These are phyloP conservation scores for Rosalia funebris DNA, from an alignment of 2,888 invertebrate genomes.

Conservation along the genomic window DNA sequence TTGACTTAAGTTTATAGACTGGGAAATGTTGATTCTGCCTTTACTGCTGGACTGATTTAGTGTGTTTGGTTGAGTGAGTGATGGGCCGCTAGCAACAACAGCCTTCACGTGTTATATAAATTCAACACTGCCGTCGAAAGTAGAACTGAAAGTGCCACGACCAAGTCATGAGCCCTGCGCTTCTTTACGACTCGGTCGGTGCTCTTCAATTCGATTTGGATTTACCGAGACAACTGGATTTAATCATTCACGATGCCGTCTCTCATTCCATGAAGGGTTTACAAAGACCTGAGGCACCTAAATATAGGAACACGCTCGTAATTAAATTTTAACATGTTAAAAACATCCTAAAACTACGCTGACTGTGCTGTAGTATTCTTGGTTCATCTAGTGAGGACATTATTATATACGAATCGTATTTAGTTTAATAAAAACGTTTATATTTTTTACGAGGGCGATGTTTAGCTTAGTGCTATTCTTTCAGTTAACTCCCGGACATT, in stretches of 20 bases:
- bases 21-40: constrained; percentile 58
- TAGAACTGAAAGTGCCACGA: constrained; percentile 39
- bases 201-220: constrained; percentile 37
- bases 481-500: no score
- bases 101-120: constrained; percentile 63
- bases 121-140: constrained; percentile 47
- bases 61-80: constrained; percentile 60
- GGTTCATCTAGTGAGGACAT: no score
- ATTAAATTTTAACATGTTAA: constrained; percentile 18
- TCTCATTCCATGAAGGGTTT: constrained; percentile 28
- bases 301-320: constrained; percentile 31
- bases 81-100: constrained; percentile 63
- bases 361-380: constrained; percentile 7
- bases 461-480: no score
- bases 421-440: no score
- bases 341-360: neutral
- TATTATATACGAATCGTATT: no score
- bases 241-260: constrained; percentile 40
- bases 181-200: constrained; percentile 37
- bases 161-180: constrained; percentile 39
- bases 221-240: constrained; percentile 42
- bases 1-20: constrained; percentile 61
- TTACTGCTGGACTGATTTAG: constrained; percentile 59
- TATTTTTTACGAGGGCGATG: no score
- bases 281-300: constrained; percentile 24